Base-by-base conservation (phyloP, 2,797 vertebrate species). In the Emydoidea blandingii region DNA sequence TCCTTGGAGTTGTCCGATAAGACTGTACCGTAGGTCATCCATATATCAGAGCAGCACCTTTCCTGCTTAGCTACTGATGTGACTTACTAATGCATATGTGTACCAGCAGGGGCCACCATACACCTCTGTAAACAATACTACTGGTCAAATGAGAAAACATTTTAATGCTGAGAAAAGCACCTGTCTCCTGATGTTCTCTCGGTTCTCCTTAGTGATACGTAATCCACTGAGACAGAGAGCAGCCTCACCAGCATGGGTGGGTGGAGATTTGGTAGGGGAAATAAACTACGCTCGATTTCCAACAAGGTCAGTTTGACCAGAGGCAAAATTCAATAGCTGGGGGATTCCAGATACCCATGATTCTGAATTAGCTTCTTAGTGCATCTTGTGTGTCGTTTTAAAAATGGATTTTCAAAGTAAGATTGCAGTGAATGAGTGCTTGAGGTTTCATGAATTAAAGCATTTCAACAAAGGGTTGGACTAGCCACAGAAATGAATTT, bases 181-280 rank as follows among this genome's bases (percentile, higher is more conserved):
- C 74, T 57, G 37, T 34, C 50, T 57, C 5, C 10, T 57, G 1
- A 0, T 18, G 12, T 6, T 72, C 59, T 41, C 34, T 3, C 4
- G 37, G 47, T 23, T 54, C 1, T 1, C 11, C 25, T 52, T 1
- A 0, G 29, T 44, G 44, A 25, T 74, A 14, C 10, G 54, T 9
- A 12, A 82, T n/a, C 44, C 8, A 6, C 0, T 0, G 2, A 44
- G 2, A 41, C 68, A 37, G 19, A 5, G 10, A 0, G 34, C 49
- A 16, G 6, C 3, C 2, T 50, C 15, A 19, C 11, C 3, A 2
- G 52, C 4, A 1, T 21, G 1, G 8, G 15, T 25, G 27, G 2
- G 5, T 74, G n/a, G 83, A 59, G 37, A 54, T 3, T 19, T 59
- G 44, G 81, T 44, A 4, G 15, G 8, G 50, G 76, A 0, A 44